Evolutionary conservation across 2,113 vertebrate species (phyloP), one percentile per base, ranked within the genome.

Genomic region (Odobenus rosmarus): DNA sequence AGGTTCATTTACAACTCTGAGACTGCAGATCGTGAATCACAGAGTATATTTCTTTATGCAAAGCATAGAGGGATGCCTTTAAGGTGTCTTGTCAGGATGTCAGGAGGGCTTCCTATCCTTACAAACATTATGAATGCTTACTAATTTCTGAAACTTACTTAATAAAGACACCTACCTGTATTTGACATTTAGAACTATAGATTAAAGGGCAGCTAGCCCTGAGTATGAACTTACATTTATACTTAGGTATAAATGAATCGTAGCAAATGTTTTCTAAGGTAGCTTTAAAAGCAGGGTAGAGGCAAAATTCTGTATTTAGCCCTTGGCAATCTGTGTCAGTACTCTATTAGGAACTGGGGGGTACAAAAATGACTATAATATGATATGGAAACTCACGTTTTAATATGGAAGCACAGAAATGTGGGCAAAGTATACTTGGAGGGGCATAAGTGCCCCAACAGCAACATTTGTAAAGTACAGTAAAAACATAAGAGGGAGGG

Each of bases 131-230:
- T 33, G 21, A 76, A 57, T 33, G 16, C 36, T 81, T 96, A 19
- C 23, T 86, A 33, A 55, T 83, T 85, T 89, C 39, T 76, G 36
- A 10, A 92, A 26, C 21, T 36, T 39, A 39, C 55, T 95, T 94
- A 83, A 51, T 33, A 79, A 76, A 64, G 39, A 42, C 7, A 59
- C 36, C 23, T 1, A 46, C 39, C 7, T 95, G 64, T 19, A 59
- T 81, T 77, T 95, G 92, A n/a, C 57, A 13, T 36, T 67, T 88
- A 88, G 76, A 94, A 90, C 59, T 95, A 81, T 1, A 85, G 24
- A 55, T 74, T 71, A 23, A 59, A 88, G 42, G 89, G 86, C 39
- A 42, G 19, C 24, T 64, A 49, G 31, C n/a, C 39, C 14, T 77
- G 74, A 64, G 14, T 31, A 71, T 89, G 42, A 95, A n/a, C 26